These are phyloP conservation scores for Macropodus opercularis DNA, from an alignment of 2,797 vertebrate species.

Conservation along the genomic window DNA sequence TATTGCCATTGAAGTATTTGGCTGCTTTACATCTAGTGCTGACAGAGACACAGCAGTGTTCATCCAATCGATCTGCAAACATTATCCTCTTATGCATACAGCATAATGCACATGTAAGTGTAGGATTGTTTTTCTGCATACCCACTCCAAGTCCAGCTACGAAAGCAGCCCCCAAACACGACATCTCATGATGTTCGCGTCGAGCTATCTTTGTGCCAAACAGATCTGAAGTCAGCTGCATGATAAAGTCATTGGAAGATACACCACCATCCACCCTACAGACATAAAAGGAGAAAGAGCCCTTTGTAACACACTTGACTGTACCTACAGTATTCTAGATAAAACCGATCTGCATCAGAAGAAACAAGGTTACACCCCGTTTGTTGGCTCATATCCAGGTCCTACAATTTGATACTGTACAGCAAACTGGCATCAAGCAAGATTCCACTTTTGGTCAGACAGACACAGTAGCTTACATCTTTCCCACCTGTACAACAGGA, in stretches of 20 bases:
- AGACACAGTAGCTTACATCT: not conserved
- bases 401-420: conserved; percentile 17
- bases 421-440: conserved; percentile 3
- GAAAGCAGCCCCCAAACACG: conserved; percentile 91
- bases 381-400: conserved; percentile 24
- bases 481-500: not conserved
- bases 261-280: conserved; percentile 93
- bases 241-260: conserved; percentile 91
- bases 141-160: conserved; percentile 91
- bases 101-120: not conserved
- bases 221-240: conserved; percentile 97
- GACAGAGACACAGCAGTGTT: not conserved
- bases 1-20: not conserved
- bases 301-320: conserved; percentile 38
- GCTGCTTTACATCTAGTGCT: conserved; percentile 5
- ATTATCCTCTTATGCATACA: not conserved
- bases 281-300: not conserved
- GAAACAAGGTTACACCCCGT: conserved; percentile 2
- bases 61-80: not conserved
- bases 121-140: conserved; percentile 65
- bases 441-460: not conserved
- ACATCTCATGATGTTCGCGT: conserved; percentile 87
- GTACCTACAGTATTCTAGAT: conserved; percentile 40
- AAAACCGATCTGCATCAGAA: conserved; percentile 38
- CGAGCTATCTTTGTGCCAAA: conserved; percentile 85